Evolutionary conservation across 2,888 invertebrate species (phyloP), one percentile per base, ranked within the genome.

Genomic region (Cotesia congregata): DNA sequence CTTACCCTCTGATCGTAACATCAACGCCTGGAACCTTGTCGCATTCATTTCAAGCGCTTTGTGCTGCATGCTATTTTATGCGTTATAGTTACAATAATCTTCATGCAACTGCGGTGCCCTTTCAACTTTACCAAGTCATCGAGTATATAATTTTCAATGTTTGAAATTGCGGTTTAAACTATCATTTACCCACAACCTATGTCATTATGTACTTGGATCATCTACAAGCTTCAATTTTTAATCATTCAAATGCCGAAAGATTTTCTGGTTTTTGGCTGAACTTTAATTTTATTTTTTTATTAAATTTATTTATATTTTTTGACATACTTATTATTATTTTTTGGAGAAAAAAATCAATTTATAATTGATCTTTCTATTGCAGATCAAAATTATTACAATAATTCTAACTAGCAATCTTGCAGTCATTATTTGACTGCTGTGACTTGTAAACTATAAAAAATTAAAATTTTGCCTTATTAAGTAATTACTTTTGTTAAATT

Each of bases 1-100:
- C 76, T 76, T 76, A 78, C 79, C 80, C 78, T 72, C 67, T 67
- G 65, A 65, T 65, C 38, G 30, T 65, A 12, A 65, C 12, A 65
- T 65, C 65, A 65, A 65, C 65, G 65, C 30, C 65, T 12, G 65
- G 12, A 65, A 12, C 38, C 38, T 30, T 68, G 40, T 17, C 40
- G 6, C 50, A 38, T 30, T 9, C 30, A 38, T 0, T 6, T 4
- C 12, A 50, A 7, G 12, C 50, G 50, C 50, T 50, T 12, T 50
- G 50, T 12, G 50, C 12, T 50, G 2, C 50, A 50, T 30, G 50
- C 7, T 12, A 50, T 50, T 30, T 30, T 30, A 30, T 12, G 50
- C 50, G 9, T 12, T 50, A 7, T 50, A 50, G 7, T 12, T 12
- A 12, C 50, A 7, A 12, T 50, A 12, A 50, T 50, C 50, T 7